Base-by-base conservation (phyloP, 2,888 invertebrate species). In the Sesia apiformis region DNA sequence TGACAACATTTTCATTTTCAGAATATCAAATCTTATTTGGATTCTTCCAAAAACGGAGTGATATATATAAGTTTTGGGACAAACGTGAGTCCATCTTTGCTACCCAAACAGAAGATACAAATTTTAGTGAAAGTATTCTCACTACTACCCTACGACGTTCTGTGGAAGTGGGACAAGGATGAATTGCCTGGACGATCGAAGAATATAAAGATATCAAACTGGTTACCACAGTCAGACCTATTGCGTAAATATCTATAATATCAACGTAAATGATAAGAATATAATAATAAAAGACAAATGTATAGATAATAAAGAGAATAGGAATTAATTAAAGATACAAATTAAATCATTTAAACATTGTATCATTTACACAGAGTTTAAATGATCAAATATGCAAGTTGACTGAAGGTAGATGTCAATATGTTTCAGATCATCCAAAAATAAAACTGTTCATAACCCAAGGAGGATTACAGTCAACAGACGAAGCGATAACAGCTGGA, bases 161-260 rank as follows among this genome's bases (percentile, higher is more conserved):
- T 78, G 38, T 75, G 72, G 74, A 76, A 72, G 58, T 72, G 65
- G 65, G 70, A 70, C 56, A 60, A 60, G 1, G 72, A 70, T 8
- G 56, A 51, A 39, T 58, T 72, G 57, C 57, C 57, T 1, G 40
- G 40, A 40, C 39, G 67, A 23, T 69, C 76, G 0, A 46, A 54
- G n/a, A 76, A 78, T 55, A 68, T 78, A 0, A 65, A 62, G 52
- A 53, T 74, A n/a, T 54, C 54, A 8, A 67, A 70, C 52, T 78
- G 75, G 75, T 57, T 73, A 23, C 72, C 76, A 2, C 78, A 77
- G 55, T 67, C 69, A 49, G 76, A 76, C 55, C 60, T 77, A 41
- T 57, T 77, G 5, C 70, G 73, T 50, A 50, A 38, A 38, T 38
- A 7, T 5, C 7, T 7, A 50, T 50, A 50, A 23, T 5, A 46